Conservation (phyloP, 2,797 vertebrate genomes). For the Arremon brunneinucha region DNA sequence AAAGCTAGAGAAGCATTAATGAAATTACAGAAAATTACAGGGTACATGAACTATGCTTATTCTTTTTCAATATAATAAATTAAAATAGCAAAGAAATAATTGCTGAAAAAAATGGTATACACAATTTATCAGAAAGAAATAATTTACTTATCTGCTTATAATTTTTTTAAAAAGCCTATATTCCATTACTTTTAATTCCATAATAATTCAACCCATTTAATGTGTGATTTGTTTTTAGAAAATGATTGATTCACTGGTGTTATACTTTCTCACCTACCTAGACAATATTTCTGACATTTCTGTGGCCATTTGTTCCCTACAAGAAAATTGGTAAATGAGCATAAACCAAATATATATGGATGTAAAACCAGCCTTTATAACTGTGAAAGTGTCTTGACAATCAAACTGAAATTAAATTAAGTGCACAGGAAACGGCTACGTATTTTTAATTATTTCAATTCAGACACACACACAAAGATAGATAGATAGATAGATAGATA, state of each 20-base stretch:
- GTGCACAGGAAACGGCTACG: background rate
- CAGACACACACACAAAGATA: background rate
- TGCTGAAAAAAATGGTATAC: background rate
- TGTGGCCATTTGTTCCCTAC: slow-evolving; percentile 94
- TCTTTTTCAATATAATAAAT: background rate
- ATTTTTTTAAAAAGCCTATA: too few relatives aligned
- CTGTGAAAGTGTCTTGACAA: background rate
- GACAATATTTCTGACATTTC: slow-evolving; percentile 92
- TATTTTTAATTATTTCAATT: background rate
- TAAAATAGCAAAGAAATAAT: background rate
- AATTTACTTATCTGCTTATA: background rate
- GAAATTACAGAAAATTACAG: background rate
- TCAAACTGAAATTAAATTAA: background rate
- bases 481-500: background rate
- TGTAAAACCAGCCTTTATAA: background rate
- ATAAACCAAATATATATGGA: slow-evolving; percentile 50
- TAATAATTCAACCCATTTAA: slow-evolving; percentile 7
- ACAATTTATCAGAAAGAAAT: background rate
- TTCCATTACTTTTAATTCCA: background rate
- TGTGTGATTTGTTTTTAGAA: slow-evolving; percentile 16
- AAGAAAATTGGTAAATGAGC: slow-evolving; percentile 74
- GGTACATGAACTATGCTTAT: background rate
- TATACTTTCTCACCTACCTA: slow-evolving; percentile 84
- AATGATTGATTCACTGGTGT: background rate
- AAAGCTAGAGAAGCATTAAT: background rate